Evolutionary conservation across 23 tunicate genomes (phyloP).

Genomic region (Trididemnum nubilum): DNA sequence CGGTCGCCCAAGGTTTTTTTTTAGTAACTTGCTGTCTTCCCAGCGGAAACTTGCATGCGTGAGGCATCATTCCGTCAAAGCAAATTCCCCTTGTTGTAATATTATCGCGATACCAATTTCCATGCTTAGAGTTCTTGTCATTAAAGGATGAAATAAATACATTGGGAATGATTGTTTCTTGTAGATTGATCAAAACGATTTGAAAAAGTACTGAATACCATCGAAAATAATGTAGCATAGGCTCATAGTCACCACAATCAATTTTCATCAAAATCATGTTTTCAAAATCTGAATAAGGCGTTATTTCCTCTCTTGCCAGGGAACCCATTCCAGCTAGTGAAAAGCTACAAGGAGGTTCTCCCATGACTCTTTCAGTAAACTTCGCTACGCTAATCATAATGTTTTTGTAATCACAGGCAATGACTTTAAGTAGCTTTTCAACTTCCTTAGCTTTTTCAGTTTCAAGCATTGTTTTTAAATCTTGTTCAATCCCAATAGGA

Average conservation of each 20-base stretch:
- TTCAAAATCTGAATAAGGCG: slow-evolving; percentile 22
- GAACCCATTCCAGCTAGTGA: slow-evolving; percentile 16
- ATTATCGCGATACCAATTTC: slow-evolving; percentile 33
- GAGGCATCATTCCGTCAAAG: too few species aligned
- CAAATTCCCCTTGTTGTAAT: too few species aligned
- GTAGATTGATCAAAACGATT: too few species aligned
- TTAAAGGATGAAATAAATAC: too few species aligned
- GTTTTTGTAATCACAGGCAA: not conserved
- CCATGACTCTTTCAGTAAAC: not conserved
- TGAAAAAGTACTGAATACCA: slow-evolving; percentile 20
- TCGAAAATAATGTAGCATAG: not conserved
- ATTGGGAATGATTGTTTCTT: slow-evolving; percentile 1
- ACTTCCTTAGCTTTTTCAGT: not conserved
- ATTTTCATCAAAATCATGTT: too few species aligned
- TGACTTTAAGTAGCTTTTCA: not conserved
- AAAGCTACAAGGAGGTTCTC: not conserved
- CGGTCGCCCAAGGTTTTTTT: slow-evolving; percentile 16
- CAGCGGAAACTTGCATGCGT: too few species aligned
- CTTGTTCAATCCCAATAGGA: not conserved
- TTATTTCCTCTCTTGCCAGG: slow-evolving; percentile 21
- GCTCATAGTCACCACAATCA: too few species aligned
- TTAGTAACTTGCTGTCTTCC: too few species aligned
- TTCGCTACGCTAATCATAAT: not conserved
- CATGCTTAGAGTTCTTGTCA: too few species aligned
- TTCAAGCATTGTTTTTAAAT: not conserved